Evolutionary conservation across 2,113 vertebrate genomes (phyloP).

Genomic region (Orthonyx spaldingii): DNA sequence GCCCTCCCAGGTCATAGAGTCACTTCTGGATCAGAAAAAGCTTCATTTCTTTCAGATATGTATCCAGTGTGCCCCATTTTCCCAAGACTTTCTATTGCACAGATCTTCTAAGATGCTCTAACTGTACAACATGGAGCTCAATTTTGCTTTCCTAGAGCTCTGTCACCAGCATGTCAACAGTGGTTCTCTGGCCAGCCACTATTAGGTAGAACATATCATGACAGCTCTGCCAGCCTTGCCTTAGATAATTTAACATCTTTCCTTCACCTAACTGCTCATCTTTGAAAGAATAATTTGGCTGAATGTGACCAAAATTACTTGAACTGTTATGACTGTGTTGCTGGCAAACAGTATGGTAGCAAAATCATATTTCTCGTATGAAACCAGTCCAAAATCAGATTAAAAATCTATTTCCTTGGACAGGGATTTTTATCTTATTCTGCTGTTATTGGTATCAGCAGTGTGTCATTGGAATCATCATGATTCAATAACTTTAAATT

Average conservation of each 20-base stretch:
- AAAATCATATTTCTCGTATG: not conserved
- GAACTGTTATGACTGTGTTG: not conserved
- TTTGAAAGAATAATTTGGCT: not conserved
- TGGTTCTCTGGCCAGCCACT: not conserved
- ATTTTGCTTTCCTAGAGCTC: not conserved
- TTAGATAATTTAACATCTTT: not conserved
- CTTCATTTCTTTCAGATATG: not conserved
- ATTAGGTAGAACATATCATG: not conserved
- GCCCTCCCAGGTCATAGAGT: not conserved
- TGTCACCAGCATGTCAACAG: not conserved
- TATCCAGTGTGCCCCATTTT: not conserved
- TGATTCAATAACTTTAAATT: not conserved
- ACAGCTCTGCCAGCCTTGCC: not conserved
- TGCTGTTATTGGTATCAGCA: not conserved
- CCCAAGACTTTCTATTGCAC: not conserved
- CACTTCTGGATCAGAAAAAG: not conserved
- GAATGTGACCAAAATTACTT: not conserved
- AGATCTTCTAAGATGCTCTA: not conserved
- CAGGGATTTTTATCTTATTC: not conserved
- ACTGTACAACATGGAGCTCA: not conserved
- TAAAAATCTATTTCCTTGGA: not conserved
- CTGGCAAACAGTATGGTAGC: not conserved
- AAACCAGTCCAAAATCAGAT: not conserved
- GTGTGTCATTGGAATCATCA: not conserved
- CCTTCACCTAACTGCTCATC: not conserved